Base-by-base conservation (phyloP, 2,888 invertebrate species). In the Graphium colonna region DNA sequence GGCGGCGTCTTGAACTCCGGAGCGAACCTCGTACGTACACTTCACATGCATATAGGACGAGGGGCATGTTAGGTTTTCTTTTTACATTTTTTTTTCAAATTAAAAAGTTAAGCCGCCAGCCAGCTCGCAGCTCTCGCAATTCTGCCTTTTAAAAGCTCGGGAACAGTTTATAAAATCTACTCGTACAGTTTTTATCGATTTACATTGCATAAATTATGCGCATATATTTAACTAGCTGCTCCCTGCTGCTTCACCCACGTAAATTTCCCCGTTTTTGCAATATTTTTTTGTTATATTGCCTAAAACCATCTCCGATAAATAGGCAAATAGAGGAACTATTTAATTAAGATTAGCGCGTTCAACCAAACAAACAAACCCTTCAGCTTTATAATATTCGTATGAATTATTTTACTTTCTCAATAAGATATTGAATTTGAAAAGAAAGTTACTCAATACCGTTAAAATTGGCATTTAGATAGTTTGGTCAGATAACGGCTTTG, bases 1-100 rank as follows among this genome's bases (percentile, higher is more conserved):
- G 57, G 58, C 61, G 59, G 58, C 61, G 58, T 60, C 58, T 59
- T 60, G 51, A 58, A 58, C 52, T 50, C 60, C 8, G 47, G 46
- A 39, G 51, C 47, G 43, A 47, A 45, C 47, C 42, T 43, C 28
- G 42, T 40, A 5, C 46, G 38, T 40, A 5, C 46, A 44, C 46
- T 47, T 47, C 51, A 51, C 31, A 18, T 51, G 28, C 39, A 47
- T 42, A 38, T 51, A 42, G 46, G 16, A 51, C 51, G 44, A 39
- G 50, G 40, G 45, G 39, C 28, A 18, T 17, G 31, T 21, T 49
- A 43, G 40, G 18, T 15, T 12, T 28, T 40, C 28, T 49, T 15
- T 49, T 41, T 21, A 21, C 21, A 42, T 16, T 33, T 42, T 41
- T 44, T 28, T 40, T 36, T 28, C 36, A 48, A 52, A 52, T 38